These are phyloP conservation scores for Drosophila siamana DNA, from an alignment of 2,888 invertebrate genomes.

Conservation along the genomic window DNA sequence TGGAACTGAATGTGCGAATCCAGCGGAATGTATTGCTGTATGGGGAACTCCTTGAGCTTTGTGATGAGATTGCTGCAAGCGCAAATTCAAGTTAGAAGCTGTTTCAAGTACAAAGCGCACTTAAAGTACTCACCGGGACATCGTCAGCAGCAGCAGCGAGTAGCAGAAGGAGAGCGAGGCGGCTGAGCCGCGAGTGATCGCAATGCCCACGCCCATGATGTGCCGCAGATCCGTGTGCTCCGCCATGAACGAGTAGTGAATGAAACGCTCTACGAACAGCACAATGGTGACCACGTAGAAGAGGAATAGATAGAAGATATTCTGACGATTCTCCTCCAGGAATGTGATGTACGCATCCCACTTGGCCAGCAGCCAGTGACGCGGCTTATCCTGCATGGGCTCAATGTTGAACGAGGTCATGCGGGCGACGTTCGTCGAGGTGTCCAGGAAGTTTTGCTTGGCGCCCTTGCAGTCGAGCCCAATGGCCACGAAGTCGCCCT, in stretches of 20 bases:
- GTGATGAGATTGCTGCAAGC: slow-evolving; percentile 94
- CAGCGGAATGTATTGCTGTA: slow-evolving; percentile 96
- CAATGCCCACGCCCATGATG: slow-evolving; percentile 98
- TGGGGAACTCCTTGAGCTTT: slow-evolving; percentile 96
- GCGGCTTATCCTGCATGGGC: slow-evolving; percentile 90
- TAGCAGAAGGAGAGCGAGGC: slow-evolving; percentile 98
- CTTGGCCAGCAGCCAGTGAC: slow-evolving; percentile 90
- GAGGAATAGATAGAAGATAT: slow-evolving; percentile 97
- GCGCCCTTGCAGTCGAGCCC: slow-evolving; percentile 97
- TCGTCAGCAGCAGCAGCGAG: slow-evolving; percentile 94
- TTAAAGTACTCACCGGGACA: slow-evolving; percentile 89
- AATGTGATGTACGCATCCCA: slow-evolving; percentile 96
- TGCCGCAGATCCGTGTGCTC: slow-evolving; percentile 97
- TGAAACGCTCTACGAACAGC: slow-evolving; percentile 97
- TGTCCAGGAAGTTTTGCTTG: slow-evolving; percentile 97
- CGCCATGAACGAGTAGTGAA: slow-evolving; percentile 98
- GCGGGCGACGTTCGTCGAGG: slow-evolving; percentile 96
- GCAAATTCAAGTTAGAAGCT: not conserved
- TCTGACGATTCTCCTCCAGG: slow-evolving; percentile 97
- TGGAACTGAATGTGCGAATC: slow-evolving; percentile 99
- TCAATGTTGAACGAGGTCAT: slow-evolving; percentile 98
- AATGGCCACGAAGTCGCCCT: slow-evolving; percentile 97
- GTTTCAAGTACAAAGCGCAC: not conserved
- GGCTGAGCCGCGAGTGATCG: slow-evolving; percentile 97
- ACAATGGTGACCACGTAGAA: slow-evolving; percentile 98